These are phyloP conservation scores for Andrena fulva DNA, from an alignment of 2,888 invertebrate species.

Conservation along the genomic window DNA sequence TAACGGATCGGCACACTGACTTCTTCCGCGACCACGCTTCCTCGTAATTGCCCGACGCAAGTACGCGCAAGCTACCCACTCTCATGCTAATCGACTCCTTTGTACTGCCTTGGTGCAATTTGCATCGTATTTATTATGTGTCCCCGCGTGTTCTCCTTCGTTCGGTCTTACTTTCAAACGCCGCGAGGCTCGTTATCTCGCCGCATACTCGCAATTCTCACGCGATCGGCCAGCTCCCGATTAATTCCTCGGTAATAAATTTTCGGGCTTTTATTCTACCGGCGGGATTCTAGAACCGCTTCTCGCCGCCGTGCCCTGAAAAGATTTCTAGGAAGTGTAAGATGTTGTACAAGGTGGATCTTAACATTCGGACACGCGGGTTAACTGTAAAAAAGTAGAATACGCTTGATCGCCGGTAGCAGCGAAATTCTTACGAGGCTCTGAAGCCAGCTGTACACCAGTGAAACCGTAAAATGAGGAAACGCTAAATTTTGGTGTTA, in stretches of 20 bases:
- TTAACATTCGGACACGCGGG: background rate
- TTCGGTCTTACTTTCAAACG: constrained; percentile 54
- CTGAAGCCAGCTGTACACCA: too few species aligned
- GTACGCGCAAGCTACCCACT: constrained; percentile 51
- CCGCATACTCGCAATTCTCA: background rate
- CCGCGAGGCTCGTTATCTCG: background rate
- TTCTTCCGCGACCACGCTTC: constrained; percentile 63
- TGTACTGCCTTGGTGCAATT: constrained; percentile 39
- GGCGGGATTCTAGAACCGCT: background rate
- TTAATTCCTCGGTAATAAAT: background rate
- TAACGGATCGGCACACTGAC: constrained; percentile 83
- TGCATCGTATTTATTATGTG: constrained; percentile 52
- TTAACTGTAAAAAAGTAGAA: background rate
- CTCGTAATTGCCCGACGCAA: constrained; percentile 63
- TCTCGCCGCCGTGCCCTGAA: background rate
- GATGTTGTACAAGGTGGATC: background rate
- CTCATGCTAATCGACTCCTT: constrained; percentile 51
- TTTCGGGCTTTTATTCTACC: background rate
- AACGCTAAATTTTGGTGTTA: too few species aligned
- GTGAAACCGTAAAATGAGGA: too few species aligned
- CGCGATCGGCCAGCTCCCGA: background rate
- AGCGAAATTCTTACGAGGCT: too few species aligned
- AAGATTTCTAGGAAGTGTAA: background rate
- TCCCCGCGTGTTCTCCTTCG: constrained; percentile 48
- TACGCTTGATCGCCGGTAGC: too few species aligned